A percentile compares a stretch with the other conserved stretches of the same genome.
These are phyloP conservation scores for Hoplostethus mediterraneus DNA, from an alignment of 2,797 vertebrate genomes.

Conservation along the genomic window DNA sequence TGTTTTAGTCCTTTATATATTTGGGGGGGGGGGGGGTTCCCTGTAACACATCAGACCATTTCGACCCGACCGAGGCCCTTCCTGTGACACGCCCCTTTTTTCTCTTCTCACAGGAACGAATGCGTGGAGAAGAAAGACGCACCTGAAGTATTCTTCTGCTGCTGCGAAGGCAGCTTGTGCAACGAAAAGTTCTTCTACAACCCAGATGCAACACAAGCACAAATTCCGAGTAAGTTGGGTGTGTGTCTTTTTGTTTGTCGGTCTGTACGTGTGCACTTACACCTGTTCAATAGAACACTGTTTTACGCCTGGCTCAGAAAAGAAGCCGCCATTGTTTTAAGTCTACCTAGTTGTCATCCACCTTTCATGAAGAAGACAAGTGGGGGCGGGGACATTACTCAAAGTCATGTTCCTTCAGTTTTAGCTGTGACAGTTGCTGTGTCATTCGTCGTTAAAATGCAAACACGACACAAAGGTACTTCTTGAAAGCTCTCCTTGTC, in stretches of 20 bases:
- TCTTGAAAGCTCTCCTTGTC: neutral
- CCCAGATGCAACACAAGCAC: constrained; percentile 82
- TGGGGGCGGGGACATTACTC: neutral
- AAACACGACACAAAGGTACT: neutral
- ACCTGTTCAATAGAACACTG: neutral
- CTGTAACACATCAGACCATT: too few relatives aligned
- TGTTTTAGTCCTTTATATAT: neutral
- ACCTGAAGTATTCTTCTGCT: constrained; percentile 96
- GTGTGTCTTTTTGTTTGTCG: neutral
- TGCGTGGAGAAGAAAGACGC: constrained; percentile 93
- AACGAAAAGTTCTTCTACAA: constrained; percentile 92
- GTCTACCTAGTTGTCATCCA: neutral
- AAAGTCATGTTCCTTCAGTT: neutral
- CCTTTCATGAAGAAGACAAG: neutral
- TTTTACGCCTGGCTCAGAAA: neutral
- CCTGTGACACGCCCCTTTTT: neutral
- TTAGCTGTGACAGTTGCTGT: neutral
- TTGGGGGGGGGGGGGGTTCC: too few relatives aligned
- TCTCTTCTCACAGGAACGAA: constrained; percentile 82
- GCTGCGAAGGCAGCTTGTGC: constrained; percentile 94
- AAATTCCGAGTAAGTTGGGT: constrained; percentile 85
- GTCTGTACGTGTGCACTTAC: neutral
- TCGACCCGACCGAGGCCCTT: neutral
- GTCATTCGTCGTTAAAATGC: constrained; percentile 1
- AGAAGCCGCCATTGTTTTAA: neutral